Base-by-base conservation (phyloP, 2,797 vertebrate species). In the Halcyon badia region DNA sequence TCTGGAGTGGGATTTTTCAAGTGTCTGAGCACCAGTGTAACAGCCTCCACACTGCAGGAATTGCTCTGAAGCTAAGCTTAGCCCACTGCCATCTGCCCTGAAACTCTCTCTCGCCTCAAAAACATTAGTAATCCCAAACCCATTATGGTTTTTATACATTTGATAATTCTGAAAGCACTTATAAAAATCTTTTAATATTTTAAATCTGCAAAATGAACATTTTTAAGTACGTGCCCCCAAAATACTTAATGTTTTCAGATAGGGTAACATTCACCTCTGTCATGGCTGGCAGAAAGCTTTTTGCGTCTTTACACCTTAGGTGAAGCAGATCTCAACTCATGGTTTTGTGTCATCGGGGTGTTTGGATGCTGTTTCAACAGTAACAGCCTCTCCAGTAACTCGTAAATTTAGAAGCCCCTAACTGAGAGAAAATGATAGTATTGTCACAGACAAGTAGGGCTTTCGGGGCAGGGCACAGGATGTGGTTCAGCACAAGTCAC, bases 261-360 rank as follows among this genome's bases (percentile, higher is more conserved):
- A 3, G 37, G 33, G 22, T 46, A 56, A 52, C 12, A 30, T 31
- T 76, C 33, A 86, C 24, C 31, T 65, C 39, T 71, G 48, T 26
- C 28, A 56, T 2, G 33, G 20, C 19, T 78, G 64, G n/a, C 44
- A 92, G 54, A 89, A 94, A 92, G 20, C 11, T 18, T 44, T 83
- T 68, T 48, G 19, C 25, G 33, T 91, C 58, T 91, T 66, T 46
- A 60, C 15, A 22, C 25, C 31, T 58, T 5, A 65, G 14, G 11
- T 3, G 21, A 89, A 76, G 71, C n/a, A 60, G 39, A 46, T 19
- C 39, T 69, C 0, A 1, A 30, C 26, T 51, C 26, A 28, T 0
- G 0, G 16, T 51, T 75, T 66, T n/a, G 42, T 46, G 1, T 0
- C 48, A 90, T 57, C 12, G 61, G 33, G 19, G 33, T 51, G 82